These are phyloP conservation scores for Tiaroga cobitis DNA, from an alignment of 2,797 vertebrate species.

Conservation along the genomic window DNA sequence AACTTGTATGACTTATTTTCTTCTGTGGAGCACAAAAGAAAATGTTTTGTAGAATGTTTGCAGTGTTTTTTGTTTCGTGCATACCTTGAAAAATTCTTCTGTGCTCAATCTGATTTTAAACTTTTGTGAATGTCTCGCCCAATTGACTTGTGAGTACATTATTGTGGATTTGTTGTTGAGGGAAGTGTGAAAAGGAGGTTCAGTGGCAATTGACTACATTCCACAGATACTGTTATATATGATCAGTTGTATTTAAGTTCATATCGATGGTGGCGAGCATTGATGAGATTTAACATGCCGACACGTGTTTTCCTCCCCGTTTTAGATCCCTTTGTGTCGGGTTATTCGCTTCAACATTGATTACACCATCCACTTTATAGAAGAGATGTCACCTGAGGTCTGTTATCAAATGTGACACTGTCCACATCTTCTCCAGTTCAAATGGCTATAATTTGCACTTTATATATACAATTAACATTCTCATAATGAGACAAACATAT, in stretches of 20 bases:
- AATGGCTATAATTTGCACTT: not conserved
- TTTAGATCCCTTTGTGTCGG: slow-evolving; percentile 94
- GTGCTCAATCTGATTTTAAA: not conserved
- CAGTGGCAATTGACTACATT: not conserved
- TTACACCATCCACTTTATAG: slow-evolving; percentile 99
- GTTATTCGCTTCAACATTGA: slow-evolving; percentile 99
- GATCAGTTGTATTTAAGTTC: not conserved
- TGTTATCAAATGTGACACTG: slow-evolving; percentile 59
- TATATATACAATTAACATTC: not conserved
- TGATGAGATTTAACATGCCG: not conserved
- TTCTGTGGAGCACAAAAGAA: not conserved
- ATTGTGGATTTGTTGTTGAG: not conserved
- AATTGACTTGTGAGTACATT: not conserved
- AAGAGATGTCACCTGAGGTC: slow-evolving; percentile 99
- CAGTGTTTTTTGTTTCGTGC: not conserved
- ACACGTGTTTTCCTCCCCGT: slow-evolving; percentile 42
- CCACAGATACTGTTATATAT: not conserved
- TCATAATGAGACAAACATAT: not conserved
- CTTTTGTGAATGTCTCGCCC: not conserved
- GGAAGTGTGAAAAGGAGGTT: not conserved
- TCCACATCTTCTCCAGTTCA: not conserved
- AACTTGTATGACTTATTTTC: not conserved
- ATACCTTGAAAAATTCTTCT: not conserved
- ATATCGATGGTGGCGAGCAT: not conserved
- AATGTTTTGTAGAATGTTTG: not conserved